A percentile compares a stretch with the other conserved stretches of the same genome.
phyloP scores from a whole-genome alignment of 2,888 invertebrate species.

The Andrena flavipes region DNA sequence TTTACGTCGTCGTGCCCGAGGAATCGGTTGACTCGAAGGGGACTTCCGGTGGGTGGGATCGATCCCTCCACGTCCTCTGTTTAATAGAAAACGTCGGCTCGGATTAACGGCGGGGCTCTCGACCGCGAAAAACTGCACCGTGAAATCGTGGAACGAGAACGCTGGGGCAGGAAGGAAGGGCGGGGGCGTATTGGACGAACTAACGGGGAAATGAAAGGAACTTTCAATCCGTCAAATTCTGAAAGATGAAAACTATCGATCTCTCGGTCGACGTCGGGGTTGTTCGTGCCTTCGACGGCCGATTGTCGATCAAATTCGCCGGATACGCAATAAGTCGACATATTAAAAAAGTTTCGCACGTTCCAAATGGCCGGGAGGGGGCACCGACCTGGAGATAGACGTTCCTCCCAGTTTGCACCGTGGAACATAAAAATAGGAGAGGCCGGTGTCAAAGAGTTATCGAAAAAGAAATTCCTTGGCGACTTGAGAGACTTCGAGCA shows the following conservation, averaged over 20 bases:
- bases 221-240: slow-evolving; percentile 53
- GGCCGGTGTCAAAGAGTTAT: no score
- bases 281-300: slow-evolving; percentile 1
- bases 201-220: slow-evolving; percentile 39
- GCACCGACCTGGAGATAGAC: neutral
- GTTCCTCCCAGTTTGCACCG: neutral
- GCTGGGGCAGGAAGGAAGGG: neutral
- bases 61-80: slow-evolving; percentile 5
- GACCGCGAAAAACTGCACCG: slow-evolving; percentile 32
- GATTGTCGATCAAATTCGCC: slow-evolving; percentile 27
- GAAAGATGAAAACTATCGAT: slow-evolving; percentile 48
- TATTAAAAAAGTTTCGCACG: slow-evolving; percentile 53
- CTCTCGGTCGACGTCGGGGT: neutral
- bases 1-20: neutral
- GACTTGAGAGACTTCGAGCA: no score
- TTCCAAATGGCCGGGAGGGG: no score
- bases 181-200: slow-evolving; percentile 19
- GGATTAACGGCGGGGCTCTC: slow-evolving; percentile 35
- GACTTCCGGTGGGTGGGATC: slow-evolving; percentile 3
- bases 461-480: no score
- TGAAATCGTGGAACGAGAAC: slow-evolving; percentile 28
- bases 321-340: neutral
- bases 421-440: neutral
- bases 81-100: slow-evolving; percentile 40
- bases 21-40: neutral